Base-by-base conservation (phyloP, 23 tunicate genomes). In the Halocynthia aurantium region DNA sequence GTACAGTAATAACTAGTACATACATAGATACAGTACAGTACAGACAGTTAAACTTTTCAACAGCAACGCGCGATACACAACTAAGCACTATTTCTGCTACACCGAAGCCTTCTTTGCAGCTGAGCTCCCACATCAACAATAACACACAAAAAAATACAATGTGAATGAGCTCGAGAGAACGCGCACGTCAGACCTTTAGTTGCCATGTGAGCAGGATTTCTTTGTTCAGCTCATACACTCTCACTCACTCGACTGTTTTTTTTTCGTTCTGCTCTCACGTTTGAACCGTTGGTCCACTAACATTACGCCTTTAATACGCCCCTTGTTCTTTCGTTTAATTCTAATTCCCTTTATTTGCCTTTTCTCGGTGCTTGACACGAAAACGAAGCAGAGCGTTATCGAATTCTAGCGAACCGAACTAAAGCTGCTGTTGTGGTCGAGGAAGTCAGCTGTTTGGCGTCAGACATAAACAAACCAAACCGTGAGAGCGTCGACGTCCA, bases 381-480 rank as follows among this genome's bases (percentile, higher is more conserved):
- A 31, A 31, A 31, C 44, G 44, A 31, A 31, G 44, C 44, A 31
- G 44, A 0, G 44, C 44, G 44, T 31, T 31, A 31, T 31, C 44
- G 44, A 31, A 31, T 31, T 31, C 44, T 31, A 31, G 2, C 44
- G 44, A 31, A 31, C 44, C 44, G 44, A 31, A 31, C 44, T 31
- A 31, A 31, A 31, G 44, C 44, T 31, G 9, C n/a, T 65, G 70
- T 20, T 65, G 31, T 10, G 70, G 50, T 15, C 9, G 50, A 8
- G 70, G 31, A 65, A 65, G 70, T 65, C 70, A 65, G 70, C 70
- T 65, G 70, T 65, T 65, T 65, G 22, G 70, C 70, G 17, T 15
- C 70, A 65, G 70, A 65, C 70, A 49, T 65, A 65, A 65, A 65
- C 70, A 65, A 65, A 65, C 44, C 44, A 31, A 31, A 31, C 44